These are phyloP conservation scores for Potamilus streckersoni DNA, from an alignment of 1,140 invertebrate genomes.

Conservation along the genomic window DNA sequence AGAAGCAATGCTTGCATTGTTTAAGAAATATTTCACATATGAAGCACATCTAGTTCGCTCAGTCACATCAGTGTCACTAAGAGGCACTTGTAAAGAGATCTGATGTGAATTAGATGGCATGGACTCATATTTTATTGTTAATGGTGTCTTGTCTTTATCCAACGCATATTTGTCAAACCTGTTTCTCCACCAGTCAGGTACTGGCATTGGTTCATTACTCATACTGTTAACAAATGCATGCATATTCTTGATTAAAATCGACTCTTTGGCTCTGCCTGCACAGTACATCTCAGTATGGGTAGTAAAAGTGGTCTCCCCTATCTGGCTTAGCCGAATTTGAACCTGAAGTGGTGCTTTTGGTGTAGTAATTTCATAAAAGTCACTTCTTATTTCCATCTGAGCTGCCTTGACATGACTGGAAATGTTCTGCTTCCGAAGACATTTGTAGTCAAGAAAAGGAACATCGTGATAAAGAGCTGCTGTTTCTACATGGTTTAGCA, in stretches of 20 bases:
- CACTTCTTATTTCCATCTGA: slow-evolving; percentile 41
- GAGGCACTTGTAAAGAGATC: slow-evolving; percentile 41
- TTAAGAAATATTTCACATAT: slow-evolving; percentile 46
- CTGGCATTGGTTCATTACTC: slow-evolving; percentile 11
- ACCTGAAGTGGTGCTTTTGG: slow-evolving; percentile 50
- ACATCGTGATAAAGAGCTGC: slow-evolving; percentile 42
- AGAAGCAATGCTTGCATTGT: slow-evolving; percentile 51
- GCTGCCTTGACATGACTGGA: slow-evolving; percentile 42
- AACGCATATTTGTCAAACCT: slow-evolving; percentile 21
- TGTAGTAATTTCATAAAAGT: slow-evolving; percentile 47
- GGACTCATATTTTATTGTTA: slow-evolving; percentile 13
- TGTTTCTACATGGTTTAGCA: slow-evolving; percentile 47
- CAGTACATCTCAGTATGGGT: slow-evolving; percentile 38
- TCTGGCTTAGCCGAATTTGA: slow-evolving; percentile 32
- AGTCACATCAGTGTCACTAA: slow-evolving; percentile 42
- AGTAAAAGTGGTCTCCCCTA: slow-evolving; percentile 45
- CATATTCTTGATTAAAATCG: slow-evolving; percentile 36
- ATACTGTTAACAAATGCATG: slow-evolving; percentile 39
- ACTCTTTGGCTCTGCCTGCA: slow-evolving; percentile 44
- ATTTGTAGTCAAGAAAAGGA: slow-evolving; percentile 42
- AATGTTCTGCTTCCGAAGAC: slow-evolving; percentile 35
- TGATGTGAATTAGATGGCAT: slow-evolving; percentile 27
- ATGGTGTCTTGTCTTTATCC: slow-evolving; percentile 6
- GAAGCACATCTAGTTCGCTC: slow-evolving; percentile 48
- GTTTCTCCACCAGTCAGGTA: slow-evolving; percentile 51